Evolutionary conservation across 2,888 invertebrate species (phyloP).

Genomic region (Leptarthrus brevirostris): DNA sequence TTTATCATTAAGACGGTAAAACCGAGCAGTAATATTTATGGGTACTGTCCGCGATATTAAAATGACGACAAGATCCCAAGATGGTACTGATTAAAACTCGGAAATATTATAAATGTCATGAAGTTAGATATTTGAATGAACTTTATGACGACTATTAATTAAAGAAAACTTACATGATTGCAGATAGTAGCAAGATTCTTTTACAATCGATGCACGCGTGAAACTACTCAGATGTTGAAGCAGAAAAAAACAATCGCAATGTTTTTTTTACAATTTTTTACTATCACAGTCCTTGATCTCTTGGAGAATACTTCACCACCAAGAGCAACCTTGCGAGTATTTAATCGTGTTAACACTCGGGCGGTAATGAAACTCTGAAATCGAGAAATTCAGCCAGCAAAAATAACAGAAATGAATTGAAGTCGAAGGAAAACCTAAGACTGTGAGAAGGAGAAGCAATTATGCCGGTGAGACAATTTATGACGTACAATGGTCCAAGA

Average conservation of each 20-base stretch:
- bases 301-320: slow-evolving; percentile 12
- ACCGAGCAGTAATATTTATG: too few species aligned
- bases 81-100: slow-evolving; percentile 14
- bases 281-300: slow-evolving; percentile 43
- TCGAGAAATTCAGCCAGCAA: slow-evolving; percentile 39
- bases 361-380: slow-evolving; percentile 35
- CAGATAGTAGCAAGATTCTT: slow-evolving; percentile 1
- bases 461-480: slow-evolving; percentile 62
- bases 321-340: slow-evolving; percentile 22
- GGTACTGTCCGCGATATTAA: neutral
- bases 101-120: slow-evolving; percentile 31
- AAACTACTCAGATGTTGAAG: slow-evolving; percentile 4
- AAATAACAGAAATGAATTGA: slow-evolving; percentile 1
- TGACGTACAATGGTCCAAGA: slow-evolving; percentile 60
- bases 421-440: neutral
- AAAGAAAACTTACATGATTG: neutral
- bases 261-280: slow-evolving; percentile 6
- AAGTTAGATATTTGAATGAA: slow-evolving; percentile 8
- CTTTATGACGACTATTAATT: slow-evolving; percentile 42
- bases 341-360: slow-evolving; percentile 42
- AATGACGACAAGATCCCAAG: slow-evolving; percentile 32
- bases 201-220: neutral
- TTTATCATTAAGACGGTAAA: too few species aligned
- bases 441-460: slow-evolving; percentile 55
- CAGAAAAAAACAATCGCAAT: slow-evolving; percentile 32